Base-by-base conservation (phyloP, 2,888 invertebrate species). In the Cheiracanthium punctorium region DNA sequence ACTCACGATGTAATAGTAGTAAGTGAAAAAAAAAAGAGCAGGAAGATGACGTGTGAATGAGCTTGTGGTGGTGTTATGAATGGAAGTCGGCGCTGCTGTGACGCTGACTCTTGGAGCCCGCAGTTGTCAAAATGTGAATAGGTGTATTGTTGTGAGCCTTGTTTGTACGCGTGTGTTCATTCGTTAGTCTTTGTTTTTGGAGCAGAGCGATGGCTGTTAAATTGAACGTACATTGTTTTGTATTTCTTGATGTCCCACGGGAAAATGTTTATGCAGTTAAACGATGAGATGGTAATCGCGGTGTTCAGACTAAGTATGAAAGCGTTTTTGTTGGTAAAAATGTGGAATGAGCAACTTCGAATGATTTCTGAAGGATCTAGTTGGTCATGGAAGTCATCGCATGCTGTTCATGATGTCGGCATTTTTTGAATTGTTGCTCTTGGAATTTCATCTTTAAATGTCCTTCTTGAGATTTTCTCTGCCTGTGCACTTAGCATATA, bases 1-100 rank as follows among this genome's bases (percentile, higher is more conserved):
- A 7, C 17, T 5, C 48, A 48, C 58, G 24, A 58, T 58, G 58
- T 58, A n/a, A n/a, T n/a, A 58, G 58, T 58, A 58, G 58, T 58
- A 58, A 58, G 20, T 5, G 17, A 58, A 24, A 58, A 58, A 58
- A 48, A 17, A 48, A 48, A 48, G 1, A 12, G 14, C 14, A 17
- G 5, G 17, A 67, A 24, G 33, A 69, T 7, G 37, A 69, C 69
- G 69, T 69, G 69, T 69, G 69, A 69, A 69, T 69, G 33, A 69
- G 69, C 32, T 33, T 69, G 69, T 7, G 33, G 69, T 7, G 10
- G 37, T 4, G 37, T 69, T 69, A 69, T 69, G 69, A 69, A 69
- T 69, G 69, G 33, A 69, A 20, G 10, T 37, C 69, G 20, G 12
- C 14, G 69, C 33, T n/a, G n/a, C 33, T 24, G 20, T 69, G 69